Evolutionary conservation across 2,888 invertebrate species (phyloP).

Genomic region (Marasmarcha lunaedactyla): DNA sequence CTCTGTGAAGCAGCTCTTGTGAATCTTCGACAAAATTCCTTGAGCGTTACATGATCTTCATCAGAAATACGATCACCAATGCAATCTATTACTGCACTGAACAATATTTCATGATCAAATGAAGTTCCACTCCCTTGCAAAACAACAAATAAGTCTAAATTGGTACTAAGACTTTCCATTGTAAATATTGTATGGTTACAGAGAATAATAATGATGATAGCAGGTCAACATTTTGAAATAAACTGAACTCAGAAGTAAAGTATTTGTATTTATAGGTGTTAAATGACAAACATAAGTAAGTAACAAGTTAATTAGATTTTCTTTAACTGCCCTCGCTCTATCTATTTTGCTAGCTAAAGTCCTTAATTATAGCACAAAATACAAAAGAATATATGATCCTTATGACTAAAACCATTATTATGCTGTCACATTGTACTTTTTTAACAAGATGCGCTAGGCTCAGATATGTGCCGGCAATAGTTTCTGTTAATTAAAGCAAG

Average conservation of each 20-base stretch:
- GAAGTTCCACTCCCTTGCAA: neutral
- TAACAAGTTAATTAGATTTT: neutral
- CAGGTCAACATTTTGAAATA: neutral
- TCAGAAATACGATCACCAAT: neutral
- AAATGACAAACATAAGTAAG: neutral
- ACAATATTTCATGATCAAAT: slow-evolving; percentile 1
- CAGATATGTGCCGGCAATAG: too few relatives aligned
- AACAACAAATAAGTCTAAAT: slow-evolving; percentile 4
- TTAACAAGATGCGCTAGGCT: too few relatives aligned
- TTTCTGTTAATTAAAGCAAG: too few relatives aligned
- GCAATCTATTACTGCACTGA: neutral
- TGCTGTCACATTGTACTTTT: too few relatives aligned
- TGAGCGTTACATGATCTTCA: slow-evolving; percentile 2
- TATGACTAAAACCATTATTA: neutral
- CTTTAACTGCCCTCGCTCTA: neutral
- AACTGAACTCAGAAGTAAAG: neutral
- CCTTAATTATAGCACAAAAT: neutral
- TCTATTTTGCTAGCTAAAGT: neutral
- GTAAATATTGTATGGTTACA: neutral
- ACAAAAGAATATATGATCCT: neutral
- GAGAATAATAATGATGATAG: neutral
- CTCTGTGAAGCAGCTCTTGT: slow-evolving; percentile 2
- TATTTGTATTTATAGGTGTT: neutral
- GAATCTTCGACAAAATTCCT: slow-evolving; percentile 6
- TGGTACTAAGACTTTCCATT: slow-evolving; percentile 2